Evolutionary conservation across 2,888 invertebrate species (phyloP), one percentile per base, ranked within the genome.

Genomic region (Drosophila pseudotalamancana): DNA sequence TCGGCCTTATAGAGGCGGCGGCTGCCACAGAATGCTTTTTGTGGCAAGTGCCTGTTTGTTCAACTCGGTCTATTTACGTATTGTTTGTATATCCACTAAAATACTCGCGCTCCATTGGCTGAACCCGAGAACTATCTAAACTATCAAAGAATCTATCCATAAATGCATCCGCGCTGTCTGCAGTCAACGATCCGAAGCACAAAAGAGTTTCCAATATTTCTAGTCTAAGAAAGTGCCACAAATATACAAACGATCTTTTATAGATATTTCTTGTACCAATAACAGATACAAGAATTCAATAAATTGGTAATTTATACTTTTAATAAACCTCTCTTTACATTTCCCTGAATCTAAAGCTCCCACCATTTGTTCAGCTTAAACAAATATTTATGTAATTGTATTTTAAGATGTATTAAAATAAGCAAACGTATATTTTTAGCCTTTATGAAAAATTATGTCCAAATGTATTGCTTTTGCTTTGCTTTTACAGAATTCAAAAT

Each of bases 41-140:
- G 32, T 25, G 46, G 57, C 23, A 32, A 23, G n/a, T 48, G 39
- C 42, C 25, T 51, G 42, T 64, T 64, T 51, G 57, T 59, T 37
- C 45, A 54, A 49, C 50, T 42, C 25, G 31, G 39, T 43, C 59
- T 53, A 59, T 65, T 69, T 64, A 49, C 31, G 34, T 23, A 29
- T 25, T 61, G 35, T 66, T 60, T 70, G 61, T 67, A 37, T 39
- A 48, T 9, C 23, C 16, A 29, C 45, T 32, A 6, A 39, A 45
- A 27, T 35, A 12, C 35, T 37, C 35, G 49, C 18, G 35, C 49
- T 37, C 18, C 19, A 49, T 49, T 49, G 37, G 49, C 53, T 69
- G 32, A 37, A 12, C 27, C 32, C 25, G 11, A 50, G 11, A 19
- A 50, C 45, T 35, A 57, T 48, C 19, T 6, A 18, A 51, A 12